Evolutionary conservation across 2,797 vertebrate species (phyloP).

Genomic region (Myotis planiceps): DNA sequence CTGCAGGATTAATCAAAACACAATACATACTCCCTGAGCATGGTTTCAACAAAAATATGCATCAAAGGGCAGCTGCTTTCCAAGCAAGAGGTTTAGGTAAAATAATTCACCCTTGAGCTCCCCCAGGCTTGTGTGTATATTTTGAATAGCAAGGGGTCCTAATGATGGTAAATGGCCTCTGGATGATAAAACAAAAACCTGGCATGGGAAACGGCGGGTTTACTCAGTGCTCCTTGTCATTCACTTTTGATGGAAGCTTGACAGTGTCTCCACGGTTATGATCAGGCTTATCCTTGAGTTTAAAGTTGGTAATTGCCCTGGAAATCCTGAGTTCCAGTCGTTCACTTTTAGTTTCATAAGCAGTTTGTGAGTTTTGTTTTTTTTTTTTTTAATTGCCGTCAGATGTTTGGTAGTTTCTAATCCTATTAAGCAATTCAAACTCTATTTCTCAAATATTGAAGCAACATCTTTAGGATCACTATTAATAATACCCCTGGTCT

Average conservation of each 20-base stretch:
- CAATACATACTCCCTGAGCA: conserved; percentile 68
- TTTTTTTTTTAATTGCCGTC: background rate
- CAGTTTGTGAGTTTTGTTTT: background rate
- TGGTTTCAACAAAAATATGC: conserved; percentile 10
- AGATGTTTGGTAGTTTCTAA: conserved; percentile 26
- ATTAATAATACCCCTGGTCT: background rate
- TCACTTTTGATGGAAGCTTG: background rate
- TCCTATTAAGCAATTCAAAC: background rate
- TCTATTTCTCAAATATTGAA: background rate
- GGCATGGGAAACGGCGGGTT: background rate
- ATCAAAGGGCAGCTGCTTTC: conserved; percentile 37
- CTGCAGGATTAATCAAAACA: conserved; percentile 79
- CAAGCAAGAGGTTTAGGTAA: conserved; percentile 25
- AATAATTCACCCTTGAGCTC: conserved; percentile 23
- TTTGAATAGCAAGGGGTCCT: background rate
- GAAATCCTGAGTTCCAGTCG: conserved; percentile 23
- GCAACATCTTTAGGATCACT: background rate
- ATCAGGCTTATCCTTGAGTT: background rate
- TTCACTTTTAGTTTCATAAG: conserved; percentile 48
- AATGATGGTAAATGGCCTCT: background rate
- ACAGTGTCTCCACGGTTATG: background rate
- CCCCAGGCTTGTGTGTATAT: background rate
- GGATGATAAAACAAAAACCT: background rate
- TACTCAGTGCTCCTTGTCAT: background rate
- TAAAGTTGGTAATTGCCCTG: background rate